Evolutionary conservation across 2,888 invertebrate genomes (phyloP).

Genomic region (Napeogenes sylphis): DNA sequence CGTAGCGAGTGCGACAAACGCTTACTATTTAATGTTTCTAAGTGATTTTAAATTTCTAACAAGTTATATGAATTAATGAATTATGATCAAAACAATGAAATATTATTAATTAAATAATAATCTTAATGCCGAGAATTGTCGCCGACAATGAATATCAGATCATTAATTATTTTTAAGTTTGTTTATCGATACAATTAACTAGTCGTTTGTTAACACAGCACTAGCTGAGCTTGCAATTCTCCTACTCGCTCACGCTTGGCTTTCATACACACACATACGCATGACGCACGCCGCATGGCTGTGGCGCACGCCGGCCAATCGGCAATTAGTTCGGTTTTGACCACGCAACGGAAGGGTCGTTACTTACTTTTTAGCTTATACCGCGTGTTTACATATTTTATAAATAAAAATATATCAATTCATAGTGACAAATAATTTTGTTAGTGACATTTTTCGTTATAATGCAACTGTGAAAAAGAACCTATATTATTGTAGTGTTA

Average conservation of each 20-base stretch:
- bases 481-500: conserved; percentile 38
- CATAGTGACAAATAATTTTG: neutral
- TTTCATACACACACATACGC: conserved; percentile 39
- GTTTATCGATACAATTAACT: conserved; percentile 6
- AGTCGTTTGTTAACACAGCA: conserved; percentile 21
- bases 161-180: neutral
- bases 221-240: conserved; percentile 37
- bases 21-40: too few species aligned
- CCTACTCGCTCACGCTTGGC: conserved; percentile 42
- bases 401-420: conserved; percentile 14
- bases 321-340: conserved; percentile 24
- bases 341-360: conserved; percentile 12
- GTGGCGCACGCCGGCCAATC: conserved; percentile 26
- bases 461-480: conserved; percentile 39
- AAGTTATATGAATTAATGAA: too few species aligned
- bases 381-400: conserved; percentile 48
- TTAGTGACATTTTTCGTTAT: conserved; percentile 17
- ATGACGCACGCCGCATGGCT: conserved; percentile 35
- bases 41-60: too few species aligned
- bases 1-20: too few species aligned
- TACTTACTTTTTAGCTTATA: conserved; percentile 32
- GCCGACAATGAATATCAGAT: neutral
- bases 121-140: too few species aligned
- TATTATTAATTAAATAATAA: too few species aligned
- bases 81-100: too few species aligned